These are phyloP conservation scores for Lampropteryx suffumata DNA, from an alignment of 2,888 invertebrate genomes.

Conservation along the genomic window DNA sequence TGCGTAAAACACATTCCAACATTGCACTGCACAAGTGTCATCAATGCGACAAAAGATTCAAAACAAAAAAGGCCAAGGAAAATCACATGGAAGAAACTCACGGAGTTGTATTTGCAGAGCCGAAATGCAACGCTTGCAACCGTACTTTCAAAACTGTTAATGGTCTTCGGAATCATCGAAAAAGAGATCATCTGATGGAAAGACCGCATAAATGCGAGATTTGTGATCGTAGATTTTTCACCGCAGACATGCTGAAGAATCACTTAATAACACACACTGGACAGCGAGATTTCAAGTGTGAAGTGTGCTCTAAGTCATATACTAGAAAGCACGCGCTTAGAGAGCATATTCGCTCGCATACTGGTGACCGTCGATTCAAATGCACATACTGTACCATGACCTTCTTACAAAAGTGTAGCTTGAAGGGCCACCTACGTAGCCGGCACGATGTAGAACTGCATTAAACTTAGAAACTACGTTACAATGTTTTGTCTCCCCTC, in stretches of 20 bases:
- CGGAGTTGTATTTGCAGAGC: constrained; percentile 40
- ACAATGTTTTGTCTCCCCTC: too few relatives aligned
- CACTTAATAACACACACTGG: constrained; percentile 63
- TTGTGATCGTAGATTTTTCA: constrained; percentile 66
- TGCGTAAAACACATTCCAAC: background rate
- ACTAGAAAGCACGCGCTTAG: background rate
- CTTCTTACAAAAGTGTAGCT: constrained; percentile 69
- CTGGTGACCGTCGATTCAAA: constrained; percentile 55
- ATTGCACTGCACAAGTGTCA: background rate
- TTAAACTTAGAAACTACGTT: background rate
- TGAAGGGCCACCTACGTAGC: constrained; percentile 68
- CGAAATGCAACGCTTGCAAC: constrained; percentile 60
- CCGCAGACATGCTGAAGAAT: constrained; percentile 41
- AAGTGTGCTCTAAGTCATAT: constrained; percentile 57
- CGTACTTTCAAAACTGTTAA: constrained; percentile 52
- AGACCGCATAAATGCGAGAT: constrained; percentile 63
- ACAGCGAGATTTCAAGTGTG: constrained; percentile 52
- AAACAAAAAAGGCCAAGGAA: background rate
- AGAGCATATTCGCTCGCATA: constrained; percentile 10
- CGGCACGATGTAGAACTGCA: constrained; percentile 43
- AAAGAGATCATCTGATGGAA: constrained; percentile 66
- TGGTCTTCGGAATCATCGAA: constrained; percentile 51
- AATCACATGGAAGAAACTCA: constrained; percentile 39
- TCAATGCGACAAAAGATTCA: background rate
- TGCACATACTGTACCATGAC: constrained; percentile 66